These are phyloP conservation scores for Apistogramma diplotaenia DNA, from an alignment of 2,113 vertebrate species.

Conservation along the genomic window DNA sequence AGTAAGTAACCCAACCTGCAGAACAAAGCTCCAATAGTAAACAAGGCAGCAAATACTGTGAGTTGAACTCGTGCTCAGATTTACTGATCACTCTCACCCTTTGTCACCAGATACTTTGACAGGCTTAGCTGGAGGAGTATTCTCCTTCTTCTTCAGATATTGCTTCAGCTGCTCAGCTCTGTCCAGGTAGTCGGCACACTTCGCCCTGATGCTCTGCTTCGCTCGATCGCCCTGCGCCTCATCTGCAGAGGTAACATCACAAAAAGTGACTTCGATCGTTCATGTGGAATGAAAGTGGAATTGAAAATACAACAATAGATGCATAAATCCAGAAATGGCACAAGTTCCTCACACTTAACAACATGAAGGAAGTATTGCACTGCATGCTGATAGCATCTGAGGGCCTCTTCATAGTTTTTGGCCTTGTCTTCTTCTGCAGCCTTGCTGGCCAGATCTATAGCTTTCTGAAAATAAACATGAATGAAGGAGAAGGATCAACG, in stretches of 20 bases:
- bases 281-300: rapidly evolving
- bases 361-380: constrained; percentile 94
- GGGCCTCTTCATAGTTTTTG: constrained; percentile 93
- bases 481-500: neutral
- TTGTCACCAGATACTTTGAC: constrained; percentile 92
- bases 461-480: constrained; percentile 81
- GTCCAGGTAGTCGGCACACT: constrained; percentile 93
- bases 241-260: constrained; percentile 71
- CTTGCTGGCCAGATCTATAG: constrained; percentile 93
- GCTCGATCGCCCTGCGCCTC: constrained; percentile 87
- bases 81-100: constrained; percentile 41
- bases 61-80: neutral
- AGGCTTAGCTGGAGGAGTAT: constrained; percentile 72
- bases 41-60: neutral
- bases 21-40: neutral
- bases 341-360: constrained; percentile 87
- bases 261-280: neutral
- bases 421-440: constrained; percentile 93
- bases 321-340: neutral
- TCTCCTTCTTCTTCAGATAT: constrained; percentile 86
- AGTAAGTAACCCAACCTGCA: neutral
- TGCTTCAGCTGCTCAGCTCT: constrained; percentile 93
- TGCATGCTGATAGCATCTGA: constrained; percentile 86
- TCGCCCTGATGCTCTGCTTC: constrained; percentile 89
- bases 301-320: neutral